Base-by-base conservation (phyloP, 1,140 invertebrate species). In the Hetaerina americana region DNA sequence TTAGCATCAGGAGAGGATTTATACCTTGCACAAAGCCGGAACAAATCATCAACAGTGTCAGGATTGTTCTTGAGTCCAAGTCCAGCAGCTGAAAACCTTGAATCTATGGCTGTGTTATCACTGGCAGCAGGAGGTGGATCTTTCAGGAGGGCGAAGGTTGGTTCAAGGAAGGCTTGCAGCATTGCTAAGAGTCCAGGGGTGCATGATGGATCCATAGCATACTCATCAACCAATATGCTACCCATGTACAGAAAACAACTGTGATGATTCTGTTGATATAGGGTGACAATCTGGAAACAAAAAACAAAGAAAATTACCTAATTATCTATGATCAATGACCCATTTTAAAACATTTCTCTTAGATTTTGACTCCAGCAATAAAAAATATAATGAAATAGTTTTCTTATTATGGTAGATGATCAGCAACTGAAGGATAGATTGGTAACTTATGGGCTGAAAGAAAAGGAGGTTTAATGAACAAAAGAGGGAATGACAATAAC, bases 21-120 rank as follows among this genome's bases (percentile, higher is more conserved):
- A 76, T 80, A 90, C 86, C 89, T 86, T 70, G 89, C 86, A 79
- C 92, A 94, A 26, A 98, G 84, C 67, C 96, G 84, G 80, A 98
- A 99, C 71, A 98, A 88, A 80, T 99, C 97, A 80, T 99, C 97
- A 0, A 99, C 94, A 0, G 96, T 99, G 76, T 99, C 97, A 0
- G 97, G 96, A 85, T 98, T 91, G 80, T 97, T 91, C 72, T 89
- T 85, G 8, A 98, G 81, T 0, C 93, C 92, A 74, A 88, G 86
- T 71, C 84, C 82, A 77, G 87, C 86, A 5, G 40, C 40, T 57
- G 40, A 57, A 57, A 57, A 57, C 3, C 40, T 12, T 57, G 40
- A 3, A 57, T 57, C 40, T 57, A 12, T 12, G 2, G 22, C 40
- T 57, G 40, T 5, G 15, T 12, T 12, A 57, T 57, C 40, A 57